Evolutionary conservation across 2,888 invertebrate species (phyloP).

Genomic region (Heteromurus nitidus): DNA sequence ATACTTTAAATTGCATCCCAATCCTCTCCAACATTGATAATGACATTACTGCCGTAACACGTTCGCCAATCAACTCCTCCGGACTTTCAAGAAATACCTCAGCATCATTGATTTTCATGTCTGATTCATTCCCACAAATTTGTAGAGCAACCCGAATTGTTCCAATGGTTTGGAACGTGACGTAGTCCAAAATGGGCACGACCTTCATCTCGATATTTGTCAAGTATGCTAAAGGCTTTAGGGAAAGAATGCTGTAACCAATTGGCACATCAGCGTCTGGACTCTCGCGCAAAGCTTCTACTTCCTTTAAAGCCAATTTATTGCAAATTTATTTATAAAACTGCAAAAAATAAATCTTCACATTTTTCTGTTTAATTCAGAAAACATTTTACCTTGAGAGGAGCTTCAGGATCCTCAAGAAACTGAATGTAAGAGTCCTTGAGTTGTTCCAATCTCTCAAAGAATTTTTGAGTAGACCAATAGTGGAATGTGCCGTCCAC

Average conservation of each 20-base stretch:
- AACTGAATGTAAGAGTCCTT: constrained; percentile 37
- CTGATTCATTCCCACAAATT: constrained; percentile 29
- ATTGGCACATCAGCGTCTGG: constrained; percentile 51
- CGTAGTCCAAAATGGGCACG: constrained; percentile 47
- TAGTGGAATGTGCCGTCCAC: constrained; percentile 42
- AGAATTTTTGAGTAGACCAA: constrained; percentile 35
- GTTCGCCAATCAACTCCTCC: constrained; percentile 49
- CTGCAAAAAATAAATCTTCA: no score
- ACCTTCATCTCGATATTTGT: constrained; percentile 34
- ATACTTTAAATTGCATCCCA: constrained; percentile 51
- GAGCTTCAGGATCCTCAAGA: constrained; percentile 47
- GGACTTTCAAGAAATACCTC: constrained; percentile 56
- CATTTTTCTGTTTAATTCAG: no score
- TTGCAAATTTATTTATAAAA: no score
- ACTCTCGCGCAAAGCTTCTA: constrained; percentile 53
- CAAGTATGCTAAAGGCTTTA: constrained; percentile 59
- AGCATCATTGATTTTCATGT: constrained; percentile 44
- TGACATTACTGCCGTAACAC: constrained; percentile 26
- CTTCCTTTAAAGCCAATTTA: constrained; percentile 19
- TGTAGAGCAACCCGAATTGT: constrained; percentile 31
- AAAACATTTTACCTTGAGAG: constrained; percentile 37
- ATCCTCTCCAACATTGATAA: constrained; percentile 35
- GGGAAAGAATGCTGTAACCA: constrained; percentile 43
- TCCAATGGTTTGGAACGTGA: constrained; percentile 45
- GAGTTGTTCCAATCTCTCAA: constrained; percentile 32